phyloP scores from a whole-genome alignment of 2,888 invertebrate species.

The Aproaerema taeniolella region DNA sequence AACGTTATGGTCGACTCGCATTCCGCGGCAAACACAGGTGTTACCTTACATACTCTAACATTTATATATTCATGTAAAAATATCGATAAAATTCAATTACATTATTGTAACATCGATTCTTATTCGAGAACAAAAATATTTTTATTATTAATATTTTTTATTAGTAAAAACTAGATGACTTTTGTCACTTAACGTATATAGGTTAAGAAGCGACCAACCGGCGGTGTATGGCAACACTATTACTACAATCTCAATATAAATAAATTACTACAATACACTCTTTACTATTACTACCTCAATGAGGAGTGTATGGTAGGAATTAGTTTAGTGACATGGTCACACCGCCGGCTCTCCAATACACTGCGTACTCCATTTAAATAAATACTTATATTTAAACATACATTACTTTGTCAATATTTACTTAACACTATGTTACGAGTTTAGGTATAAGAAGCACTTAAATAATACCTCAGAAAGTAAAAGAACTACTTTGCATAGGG shows the following conservation, averaged over 20 bases:
- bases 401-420: conserved; percentile 64
- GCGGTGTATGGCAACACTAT: conserved; percentile 52
- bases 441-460: conserved; percentile 59
- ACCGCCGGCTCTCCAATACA: conserved; percentile 39
- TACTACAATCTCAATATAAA: conserved; percentile 35
- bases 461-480: conserved; percentile 12
- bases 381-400: conserved; percentile 67
- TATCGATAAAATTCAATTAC: conserved; percentile 67
- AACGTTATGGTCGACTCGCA: conserved; percentile 50
- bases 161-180: conserved; percentile 68
- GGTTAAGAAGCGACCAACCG: conserved; percentile 57
- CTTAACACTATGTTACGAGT: conserved; percentile 61
- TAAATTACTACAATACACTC: too few relatives aligned
- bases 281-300: too few relatives aligned
- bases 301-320: conserved; percentile 16
- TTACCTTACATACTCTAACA: conserved; percentile 49
- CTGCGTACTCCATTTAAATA: conserved; percentile 59
- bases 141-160: conserved; percentile 46
- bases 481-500: neutral
- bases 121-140: conserved; percentile 71
- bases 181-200: conserved; percentile 45
- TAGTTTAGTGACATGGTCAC: conserved; percentile 34
- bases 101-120: conserved; percentile 56
- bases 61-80: conserved; percentile 50
- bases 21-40: conserved; percentile 50